Evolutionary conservation across 92 coral and sea anemone genomes (phyloP).

Genomic region (Phenganax marumi): DNA sequence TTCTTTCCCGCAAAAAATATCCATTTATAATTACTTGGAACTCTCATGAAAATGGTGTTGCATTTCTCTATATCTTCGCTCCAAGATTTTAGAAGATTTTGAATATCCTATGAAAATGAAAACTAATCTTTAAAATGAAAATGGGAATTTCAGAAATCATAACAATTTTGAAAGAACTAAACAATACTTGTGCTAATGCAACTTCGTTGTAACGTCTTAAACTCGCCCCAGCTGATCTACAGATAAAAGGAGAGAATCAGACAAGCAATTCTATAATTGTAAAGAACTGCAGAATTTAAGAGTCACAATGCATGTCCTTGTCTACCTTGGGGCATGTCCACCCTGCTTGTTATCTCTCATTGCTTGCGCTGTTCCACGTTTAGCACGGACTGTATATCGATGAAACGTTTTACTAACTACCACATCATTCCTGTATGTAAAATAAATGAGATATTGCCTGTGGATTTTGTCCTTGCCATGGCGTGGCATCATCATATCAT

Average conservation of each 20-base stretch:
- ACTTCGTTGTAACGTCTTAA: slow-evolving; percentile 89
- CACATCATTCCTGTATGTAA: slow-evolving; percentile 40
- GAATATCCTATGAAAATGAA: slow-evolving; percentile 65
- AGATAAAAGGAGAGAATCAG: slow-evolving; percentile 7
- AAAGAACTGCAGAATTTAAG: too few species aligned
- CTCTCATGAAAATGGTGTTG: slow-evolving; percentile 75
- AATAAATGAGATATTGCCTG: neutral
- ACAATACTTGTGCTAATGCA: slow-evolving; percentile 74
- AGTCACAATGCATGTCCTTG: too few species aligned
- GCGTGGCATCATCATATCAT: neutral
- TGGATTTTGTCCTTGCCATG: too few species aligned
- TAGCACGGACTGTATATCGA: slow-evolving; percentile 94
- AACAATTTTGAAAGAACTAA: too few species aligned
- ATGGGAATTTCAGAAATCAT: neutral
- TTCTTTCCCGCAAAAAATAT: slow-evolving; percentile 91
- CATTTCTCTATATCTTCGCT: slow-evolving; percentile 71
- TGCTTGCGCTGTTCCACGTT: slow-evolving; percentile 93
- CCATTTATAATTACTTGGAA: slow-evolving; percentile 74
- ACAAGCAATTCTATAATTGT: neutral
- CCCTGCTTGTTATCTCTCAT: slow-evolving; percentile 85
- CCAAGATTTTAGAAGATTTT: slow-evolving; percentile 82
- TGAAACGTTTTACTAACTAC: slow-evolving; percentile 91
- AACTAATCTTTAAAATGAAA: neutral
- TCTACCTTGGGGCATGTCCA: slow-evolving; percentile 82
- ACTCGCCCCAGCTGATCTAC: slow-evolving; percentile 95